phyloP scores from a whole-genome alignment of 1,140 invertebrate species.

The Palaemon carinicauda region DNA sequence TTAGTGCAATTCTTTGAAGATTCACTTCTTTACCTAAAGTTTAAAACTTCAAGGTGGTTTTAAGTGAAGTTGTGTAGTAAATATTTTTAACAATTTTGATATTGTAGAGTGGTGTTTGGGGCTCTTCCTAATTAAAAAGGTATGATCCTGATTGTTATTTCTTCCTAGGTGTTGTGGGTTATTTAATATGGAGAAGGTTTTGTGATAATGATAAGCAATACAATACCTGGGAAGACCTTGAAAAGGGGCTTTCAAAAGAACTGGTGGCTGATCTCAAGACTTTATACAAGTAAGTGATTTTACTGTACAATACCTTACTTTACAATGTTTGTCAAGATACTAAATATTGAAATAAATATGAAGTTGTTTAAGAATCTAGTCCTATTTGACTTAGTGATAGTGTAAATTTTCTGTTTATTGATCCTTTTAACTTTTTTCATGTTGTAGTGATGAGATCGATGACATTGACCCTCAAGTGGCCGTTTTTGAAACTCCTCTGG shows the following conservation, averaged over 20 bases:
- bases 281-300: conserved; percentile 55
- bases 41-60: too few relatives aligned
- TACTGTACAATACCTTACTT: too few relatives aligned
- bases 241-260: conserved; percentile 20
- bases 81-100: too few relatives aligned
- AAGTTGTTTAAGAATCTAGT: too few relatives aligned
- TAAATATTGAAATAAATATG: not conserved
- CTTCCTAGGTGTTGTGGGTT: conserved; percentile 47
- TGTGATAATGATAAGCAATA: conserved; percentile 34
- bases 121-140: too few relatives aligned
- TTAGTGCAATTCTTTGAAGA: too few relatives aligned
- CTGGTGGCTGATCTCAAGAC: conserved; percentile 37
- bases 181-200: conserved; percentile 49
- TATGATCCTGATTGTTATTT: not conserved
- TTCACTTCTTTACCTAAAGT: too few relatives aligned
- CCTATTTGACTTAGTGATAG: too few relatives aligned
- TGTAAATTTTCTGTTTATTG: not conserved
- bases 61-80: too few relatives aligned
- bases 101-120: too few relatives aligned
- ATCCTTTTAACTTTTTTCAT: not conserved
- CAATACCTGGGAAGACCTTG: conserved; percentile 51
- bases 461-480: conserved; percentile 48
- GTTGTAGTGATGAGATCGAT: conserved; percentile 43
- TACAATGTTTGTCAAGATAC: not conserved
- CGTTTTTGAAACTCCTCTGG: conserved; percentile 32